Conservation (phyloP, 2,797 vertebrate genomes). For the Austrolebias charrua region DNA sequence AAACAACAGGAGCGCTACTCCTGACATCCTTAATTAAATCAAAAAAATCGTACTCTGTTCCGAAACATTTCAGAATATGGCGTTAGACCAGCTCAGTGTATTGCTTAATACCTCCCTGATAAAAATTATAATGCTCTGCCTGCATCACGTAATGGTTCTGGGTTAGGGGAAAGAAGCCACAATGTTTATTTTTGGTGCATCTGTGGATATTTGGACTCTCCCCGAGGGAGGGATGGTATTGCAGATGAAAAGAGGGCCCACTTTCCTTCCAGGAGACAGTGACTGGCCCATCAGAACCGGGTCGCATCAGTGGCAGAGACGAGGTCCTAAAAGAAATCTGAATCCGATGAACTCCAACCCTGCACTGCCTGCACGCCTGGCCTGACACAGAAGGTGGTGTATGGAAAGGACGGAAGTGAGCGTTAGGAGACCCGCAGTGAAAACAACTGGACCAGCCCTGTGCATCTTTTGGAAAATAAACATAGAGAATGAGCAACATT, state of each 20-base stretch:
- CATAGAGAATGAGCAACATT: slow-evolving; percentile 43
- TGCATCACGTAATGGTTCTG: slow-evolving; percentile 48
- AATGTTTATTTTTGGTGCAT: slow-evolving; percentile 45
- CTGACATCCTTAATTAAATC: slow-evolving; percentile 45
- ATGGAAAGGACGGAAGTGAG: slow-evolving; percentile 43
- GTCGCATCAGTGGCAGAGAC: slow-evolving; percentile 40
- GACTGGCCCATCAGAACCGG: slow-evolving; percentile 54
- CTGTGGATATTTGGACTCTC: slow-evolving; percentile 35
- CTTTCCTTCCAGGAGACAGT: slow-evolving; percentile 57
- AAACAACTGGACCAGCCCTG: slow-evolving; percentile 47
- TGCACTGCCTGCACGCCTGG: slow-evolving; percentile 33
- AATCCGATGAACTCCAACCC: slow-evolving; percentile 49
- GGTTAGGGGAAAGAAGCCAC: slow-evolving; percentile 25
- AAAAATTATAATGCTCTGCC: slow-evolving; percentile 48
- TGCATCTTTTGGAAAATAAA: slow-evolving; percentile 30
- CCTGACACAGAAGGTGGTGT: slow-evolving; percentile 48
- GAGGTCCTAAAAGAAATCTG: slow-evolving; percentile 41
- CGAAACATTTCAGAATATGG: slow-evolving; percentile 49
- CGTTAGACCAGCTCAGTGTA: slow-evolving; percentile 51
- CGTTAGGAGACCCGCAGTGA: slow-evolving; percentile 34
- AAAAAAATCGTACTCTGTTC: slow-evolving; percentile 39
- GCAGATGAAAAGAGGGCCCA: slow-evolving; percentile 48
- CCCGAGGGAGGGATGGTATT: slow-evolving; percentile 52
- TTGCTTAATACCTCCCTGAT: slow-evolving; percentile 74
- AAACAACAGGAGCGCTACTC: slow-evolving; percentile 66